Evolutionary conservation across 2,797 vertebrate species (phyloP).

Genomic region (Galaxias olidus): DNA sequence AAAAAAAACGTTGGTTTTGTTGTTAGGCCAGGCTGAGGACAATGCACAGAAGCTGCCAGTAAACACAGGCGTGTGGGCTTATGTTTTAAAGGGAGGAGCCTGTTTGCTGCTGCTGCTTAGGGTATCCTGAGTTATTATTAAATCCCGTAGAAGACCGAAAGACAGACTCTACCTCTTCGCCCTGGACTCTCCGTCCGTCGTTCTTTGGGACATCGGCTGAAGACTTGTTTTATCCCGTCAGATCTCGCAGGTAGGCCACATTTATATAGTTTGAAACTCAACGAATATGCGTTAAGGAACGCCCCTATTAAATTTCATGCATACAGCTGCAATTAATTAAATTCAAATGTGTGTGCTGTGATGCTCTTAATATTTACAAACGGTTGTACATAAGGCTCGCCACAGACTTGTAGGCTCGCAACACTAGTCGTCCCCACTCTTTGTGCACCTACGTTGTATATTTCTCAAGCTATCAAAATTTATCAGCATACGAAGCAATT

Average conservation of each 20-base stretch:
- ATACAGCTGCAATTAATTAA: no score
- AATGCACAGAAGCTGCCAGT: constrained; percentile 75
- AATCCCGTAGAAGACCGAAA: constrained; percentile 7
- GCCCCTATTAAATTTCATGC: no score
- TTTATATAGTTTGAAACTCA: background rate
- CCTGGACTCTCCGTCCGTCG: background rate
- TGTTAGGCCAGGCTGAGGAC: constrained; percentile 75
- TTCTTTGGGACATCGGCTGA: constrained; percentile 12
- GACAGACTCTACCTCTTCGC: background rate
- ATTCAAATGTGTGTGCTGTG: no score
- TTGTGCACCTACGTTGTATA: no score
- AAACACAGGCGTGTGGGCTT: constrained; percentile 76
- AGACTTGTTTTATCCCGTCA: constrained; percentile 39
- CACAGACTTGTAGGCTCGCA: no score
- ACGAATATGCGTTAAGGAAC: background rate
- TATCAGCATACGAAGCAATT: no score
- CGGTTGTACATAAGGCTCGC: no score
- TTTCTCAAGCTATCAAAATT: no score
- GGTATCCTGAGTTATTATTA: constrained; percentile 4
- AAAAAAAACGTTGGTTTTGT: constrained; percentile 72
- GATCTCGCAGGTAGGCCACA: background rate
- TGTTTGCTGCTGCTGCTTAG: constrained; percentile 42
- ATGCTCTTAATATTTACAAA: no score
- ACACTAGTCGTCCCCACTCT: no score
- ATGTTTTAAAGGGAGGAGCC: constrained; percentile 85